These are phyloP conservation scores for Heliocidaris tuberculata DNA, from an alignment of 35 echinoderm and acorn worm species.

Conservation along the genomic window DNA sequence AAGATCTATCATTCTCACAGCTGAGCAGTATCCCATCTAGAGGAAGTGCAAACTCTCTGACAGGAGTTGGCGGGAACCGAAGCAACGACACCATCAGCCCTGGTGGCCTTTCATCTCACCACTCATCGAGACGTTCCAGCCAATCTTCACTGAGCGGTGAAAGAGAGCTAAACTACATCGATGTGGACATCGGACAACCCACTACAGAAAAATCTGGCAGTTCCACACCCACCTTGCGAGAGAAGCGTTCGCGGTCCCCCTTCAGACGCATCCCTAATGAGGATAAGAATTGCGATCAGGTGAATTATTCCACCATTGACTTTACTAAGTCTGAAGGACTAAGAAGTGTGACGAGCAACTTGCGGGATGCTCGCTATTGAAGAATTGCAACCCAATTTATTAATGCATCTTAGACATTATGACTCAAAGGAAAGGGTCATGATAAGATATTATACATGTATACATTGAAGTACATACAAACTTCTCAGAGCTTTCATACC, in stretches of 20 bases:
- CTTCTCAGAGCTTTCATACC: background rate
- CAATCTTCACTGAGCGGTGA: slow-evolving; percentile 57
- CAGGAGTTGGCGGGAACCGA: background rate
- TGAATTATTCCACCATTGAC: slow-evolving; percentile 90
- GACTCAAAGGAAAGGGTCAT: background rate
- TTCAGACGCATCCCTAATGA: slow-evolving; percentile 61
- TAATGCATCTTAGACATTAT: background rate
- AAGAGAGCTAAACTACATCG: slow-evolving; percentile 88
- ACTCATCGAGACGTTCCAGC: slow-evolving; percentile 46
- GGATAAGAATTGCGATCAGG: slow-evolving; percentile 64
- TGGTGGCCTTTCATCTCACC: slow-evolving; percentile 44
- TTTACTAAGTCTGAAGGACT: slow-evolving; percentile 95
- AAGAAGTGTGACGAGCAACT: slow-evolving; percentile 51
- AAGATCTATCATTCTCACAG: slow-evolving; percentile 1
- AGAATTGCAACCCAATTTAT: background rate
- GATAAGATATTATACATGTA: background rate
- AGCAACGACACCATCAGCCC: slow-evolving; percentile 50
- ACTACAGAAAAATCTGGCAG: slow-evolving; percentile 47
- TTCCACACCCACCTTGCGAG: slow-evolving; percentile 32
- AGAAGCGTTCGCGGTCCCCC: slow-evolving; percentile 57
- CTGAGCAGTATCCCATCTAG: background rate
- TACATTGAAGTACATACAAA: background rate
- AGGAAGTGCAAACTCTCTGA: slow-evolving; percentile 45
- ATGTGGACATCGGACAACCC: slow-evolving; percentile 78
- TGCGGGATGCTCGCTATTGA: slow-evolving; percentile 69